These are phyloP conservation scores for Schizotus pectinicornis DNA, from an alignment of 2,888 invertebrate species.

Conservation along the genomic window DNA sequence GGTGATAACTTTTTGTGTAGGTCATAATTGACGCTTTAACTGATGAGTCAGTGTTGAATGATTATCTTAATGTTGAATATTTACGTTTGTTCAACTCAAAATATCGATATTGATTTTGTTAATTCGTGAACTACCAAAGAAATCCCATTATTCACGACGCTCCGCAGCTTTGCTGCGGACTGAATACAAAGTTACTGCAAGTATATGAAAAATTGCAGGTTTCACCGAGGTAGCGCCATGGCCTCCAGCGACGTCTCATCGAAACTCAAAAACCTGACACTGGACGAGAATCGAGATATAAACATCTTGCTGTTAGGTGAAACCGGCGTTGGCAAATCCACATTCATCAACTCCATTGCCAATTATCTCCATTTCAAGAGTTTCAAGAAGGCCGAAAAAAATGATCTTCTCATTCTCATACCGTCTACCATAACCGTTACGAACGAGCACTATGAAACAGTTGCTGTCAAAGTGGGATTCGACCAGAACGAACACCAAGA, in stretches of 20 bases:
- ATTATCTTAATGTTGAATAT: too few relatives aligned
- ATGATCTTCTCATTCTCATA: conserved; percentile 36
- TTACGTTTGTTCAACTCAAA: too few relatives aligned
- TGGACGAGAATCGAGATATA: conserved; percentile 28
- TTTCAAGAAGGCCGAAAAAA: conserved; percentile 29
- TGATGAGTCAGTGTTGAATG: too few relatives aligned
- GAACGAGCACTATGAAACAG: conserved; percentile 23
- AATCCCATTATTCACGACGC: too few relatives aligned
- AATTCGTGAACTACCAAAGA: too few relatives aligned
- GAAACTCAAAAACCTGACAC: conserved; percentile 5
- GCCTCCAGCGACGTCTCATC: not conserved
- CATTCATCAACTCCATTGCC: conserved; percentile 45
- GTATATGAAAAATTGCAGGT: too few relatives aligned
- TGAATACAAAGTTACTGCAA: too few relatives aligned
- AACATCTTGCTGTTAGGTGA: conserved; percentile 45
- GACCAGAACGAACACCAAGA: conserved; percentile 29
- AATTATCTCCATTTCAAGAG: conserved; percentile 39
- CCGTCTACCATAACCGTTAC: conserved; percentile 39
- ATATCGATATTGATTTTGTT: too few relatives aligned
- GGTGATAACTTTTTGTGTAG: too few relatives aligned
- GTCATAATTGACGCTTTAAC: too few relatives aligned
- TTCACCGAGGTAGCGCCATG: conserved; percentile 6
- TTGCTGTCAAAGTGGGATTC: conserved; percentile 9
- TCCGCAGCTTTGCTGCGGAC: too few relatives aligned
- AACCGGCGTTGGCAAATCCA: conserved; percentile 48